Base-by-base conservation (phyloP, 2,113 vertebrate species). In the Sceloporus tristichus region DNA sequence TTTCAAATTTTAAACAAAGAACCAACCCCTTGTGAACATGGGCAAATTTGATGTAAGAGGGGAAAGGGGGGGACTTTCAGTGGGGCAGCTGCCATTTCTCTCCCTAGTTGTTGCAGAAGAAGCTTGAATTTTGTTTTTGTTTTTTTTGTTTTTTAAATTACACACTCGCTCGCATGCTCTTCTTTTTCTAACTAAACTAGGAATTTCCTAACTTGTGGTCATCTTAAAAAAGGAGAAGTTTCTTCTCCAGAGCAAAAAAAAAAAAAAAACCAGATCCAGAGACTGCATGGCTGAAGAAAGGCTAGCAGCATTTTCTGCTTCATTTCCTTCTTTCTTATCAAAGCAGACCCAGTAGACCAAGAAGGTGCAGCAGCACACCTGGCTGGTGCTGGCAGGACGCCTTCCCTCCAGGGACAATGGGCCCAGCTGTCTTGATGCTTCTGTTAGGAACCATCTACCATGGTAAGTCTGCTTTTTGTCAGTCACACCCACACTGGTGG, bases 201-300 rank as follows among this genome's bases (percentile, higher is more conserved):
- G 89, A 94, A 95, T 96, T 95, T 96, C 91, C 92, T 94, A 92
- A 94, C 87, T 93, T 94, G 94, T 92, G 95, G 95, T 93, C 88
- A 84, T 62, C 82, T 88, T 90, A 92, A 92, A 79, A 90, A 96
- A 96, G 90, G 91, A 96, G 95, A 96, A 96, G 95, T 87, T 14
- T 71, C 92, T 94, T 87, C 82, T 9, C 0, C 75, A 74, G n/a
- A 59, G 73, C 40, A 8, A 53, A 48, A 48, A 48, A 48, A 4
- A 48, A 48, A 48, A 48, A 48, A 34, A 83, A 0, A 0, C 53
- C 87, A 83, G 84, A 85, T 78, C 87, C 88, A 0, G 0, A 80
- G 81, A 86, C 84, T 73, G 86, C 89, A 88, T n/a, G 9, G 38
- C 40, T 78, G 75, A 66, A 76, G 78, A 18, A 71, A n/a, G 29